These are phyloP conservation scores for Cremastobaeus sp. DNA, from an alignment of 2,888 invertebrate species.

Conservation along the genomic window DNA sequence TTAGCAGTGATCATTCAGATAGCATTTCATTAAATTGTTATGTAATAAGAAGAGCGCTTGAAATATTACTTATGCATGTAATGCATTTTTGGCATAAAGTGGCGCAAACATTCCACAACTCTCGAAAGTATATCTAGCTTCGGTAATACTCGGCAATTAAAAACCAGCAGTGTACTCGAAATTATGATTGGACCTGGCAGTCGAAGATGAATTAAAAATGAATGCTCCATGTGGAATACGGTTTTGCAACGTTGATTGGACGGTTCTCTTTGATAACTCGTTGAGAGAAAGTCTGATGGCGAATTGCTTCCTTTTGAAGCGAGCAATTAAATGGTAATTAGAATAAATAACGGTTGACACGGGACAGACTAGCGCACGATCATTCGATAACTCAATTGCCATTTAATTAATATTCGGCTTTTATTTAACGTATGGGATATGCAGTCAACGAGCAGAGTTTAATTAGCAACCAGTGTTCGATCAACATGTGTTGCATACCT, in stretches of 20 bases:
- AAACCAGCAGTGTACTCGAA: too few relatives aligned
- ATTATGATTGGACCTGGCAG: slow-evolving; percentile 5
- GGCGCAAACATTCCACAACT: too few relatives aligned
- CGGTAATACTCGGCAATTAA: neutral
- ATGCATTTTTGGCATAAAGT: too few relatives aligned
- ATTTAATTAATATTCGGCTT: slow-evolving; percentile 44
- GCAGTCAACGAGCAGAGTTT: slow-evolving; percentile 24
- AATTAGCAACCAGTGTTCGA: slow-evolving; percentile 37
- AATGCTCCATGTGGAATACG: neutral
- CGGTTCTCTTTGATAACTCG: slow-evolving; percentile 13
- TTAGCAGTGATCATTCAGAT: too few relatives aligned
- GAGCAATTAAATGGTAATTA: slow-evolving; percentile 44
- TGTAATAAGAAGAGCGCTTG: too few relatives aligned
- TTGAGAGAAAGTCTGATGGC: slow-evolving; percentile 15
- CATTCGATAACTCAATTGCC: slow-evolving; percentile 41
- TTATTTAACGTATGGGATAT: slow-evolving; percentile 26
- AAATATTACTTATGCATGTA: too few relatives aligned
- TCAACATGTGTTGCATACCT: slow-evolving; percentile 11
- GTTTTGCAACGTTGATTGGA: slow-evolving; percentile 20
- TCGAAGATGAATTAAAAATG: slow-evolving; percentile 15
- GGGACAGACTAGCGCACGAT: slow-evolving; percentile 28
- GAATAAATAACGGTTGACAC: slow-evolving; percentile 40
- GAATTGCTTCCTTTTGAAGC: slow-evolving; percentile 35
- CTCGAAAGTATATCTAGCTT: too few relatives aligned
- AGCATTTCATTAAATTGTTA: too few relatives aligned